phyloP scores from a whole-genome alignment of 2,113 vertebrate species.

The Meleagris gallopavo region DNA sequence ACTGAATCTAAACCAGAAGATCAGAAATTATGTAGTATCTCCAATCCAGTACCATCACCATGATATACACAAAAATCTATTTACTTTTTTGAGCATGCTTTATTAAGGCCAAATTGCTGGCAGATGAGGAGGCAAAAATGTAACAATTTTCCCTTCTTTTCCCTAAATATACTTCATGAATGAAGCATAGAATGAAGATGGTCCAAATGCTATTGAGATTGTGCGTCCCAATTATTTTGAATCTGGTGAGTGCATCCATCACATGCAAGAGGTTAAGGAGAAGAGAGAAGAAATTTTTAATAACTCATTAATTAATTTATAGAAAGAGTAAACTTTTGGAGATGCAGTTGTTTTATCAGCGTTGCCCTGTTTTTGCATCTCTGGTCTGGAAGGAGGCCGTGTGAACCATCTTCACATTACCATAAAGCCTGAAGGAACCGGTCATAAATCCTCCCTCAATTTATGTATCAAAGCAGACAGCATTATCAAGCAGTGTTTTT shows the following conservation, averaged over 20 bases:
- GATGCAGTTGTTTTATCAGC: fast-evolving
- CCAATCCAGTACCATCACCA: neutral
- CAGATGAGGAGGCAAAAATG: neutral
- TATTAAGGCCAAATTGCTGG: fast-evolving
- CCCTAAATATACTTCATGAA: neutral
- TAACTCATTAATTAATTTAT: neutral
- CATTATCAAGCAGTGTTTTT: conserved; percentile 8
- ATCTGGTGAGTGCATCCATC: neutral
- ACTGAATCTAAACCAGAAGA: neutral
- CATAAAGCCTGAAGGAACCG: neutral
- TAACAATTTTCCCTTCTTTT: neutral
- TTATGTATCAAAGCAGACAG: conserved; percentile 26
- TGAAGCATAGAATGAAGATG: neutral
- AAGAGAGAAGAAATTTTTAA: neutral
- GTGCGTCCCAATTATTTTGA: neutral
- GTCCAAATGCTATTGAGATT: neutral
- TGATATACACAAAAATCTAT: neutral
- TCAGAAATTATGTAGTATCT: neutral
- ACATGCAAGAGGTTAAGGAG: neutral
- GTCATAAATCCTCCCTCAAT: neutral
- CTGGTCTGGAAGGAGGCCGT: neutral
- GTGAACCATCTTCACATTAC: neutral
- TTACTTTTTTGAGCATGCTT: neutral
- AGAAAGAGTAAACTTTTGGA: fast-evolving
- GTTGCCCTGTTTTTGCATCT: neutral